Evolutionary conservation across 2,113 vertebrate species (phyloP), one percentile per base, ranked within the genome.

Genomic region (Stigmatopora argus): DNA sequence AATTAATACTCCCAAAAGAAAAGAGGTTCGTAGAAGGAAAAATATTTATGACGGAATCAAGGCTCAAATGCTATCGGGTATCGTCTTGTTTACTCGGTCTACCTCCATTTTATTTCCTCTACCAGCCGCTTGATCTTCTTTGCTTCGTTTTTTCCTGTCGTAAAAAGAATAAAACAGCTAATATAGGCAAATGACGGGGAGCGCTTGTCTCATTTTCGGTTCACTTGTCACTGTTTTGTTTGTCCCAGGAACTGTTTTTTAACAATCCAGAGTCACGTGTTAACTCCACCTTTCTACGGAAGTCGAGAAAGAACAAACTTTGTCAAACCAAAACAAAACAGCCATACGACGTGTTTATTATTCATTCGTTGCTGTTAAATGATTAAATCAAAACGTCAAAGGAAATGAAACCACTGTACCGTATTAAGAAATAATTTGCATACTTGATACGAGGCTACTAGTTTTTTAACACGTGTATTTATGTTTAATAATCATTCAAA

Each of bases 181-280:
- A 23, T 62, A n/a, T 2, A 46, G 14, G 12, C 12, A 44, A 17
- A 1, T 45, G 66, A 52, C 73, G 66, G 0, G 17, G 3, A 4
- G 23, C 1, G 12, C 12, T 0, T n/a, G 41, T 14, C 41, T 34
- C 7, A 11, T 67, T 52, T 1, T n/a, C 21, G 41, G 46, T 10
- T 78, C 80, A 70, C 62, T 73, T 83, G 81, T 68, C 61, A 69
- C 13, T 89, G 87, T 87, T 89, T 86, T 89, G 83, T 83, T 77
- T 82, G 5, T 81, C 88, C 75, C 79, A 78, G 73, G 85, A 88
- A 88, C 76, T 78, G 55, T 15, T 55, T 57, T 76, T 76, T 69
- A 73, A 17, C 71, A 67, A 82, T 78, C 52, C 51, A 0, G 5
- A 6, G 23, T 76, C 88, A 91, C 84, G 78, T 91, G 89, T 76